Base-by-base conservation (phyloP, 1,140 invertebrate genomes). In the Neodiprion lecontei region DNA sequence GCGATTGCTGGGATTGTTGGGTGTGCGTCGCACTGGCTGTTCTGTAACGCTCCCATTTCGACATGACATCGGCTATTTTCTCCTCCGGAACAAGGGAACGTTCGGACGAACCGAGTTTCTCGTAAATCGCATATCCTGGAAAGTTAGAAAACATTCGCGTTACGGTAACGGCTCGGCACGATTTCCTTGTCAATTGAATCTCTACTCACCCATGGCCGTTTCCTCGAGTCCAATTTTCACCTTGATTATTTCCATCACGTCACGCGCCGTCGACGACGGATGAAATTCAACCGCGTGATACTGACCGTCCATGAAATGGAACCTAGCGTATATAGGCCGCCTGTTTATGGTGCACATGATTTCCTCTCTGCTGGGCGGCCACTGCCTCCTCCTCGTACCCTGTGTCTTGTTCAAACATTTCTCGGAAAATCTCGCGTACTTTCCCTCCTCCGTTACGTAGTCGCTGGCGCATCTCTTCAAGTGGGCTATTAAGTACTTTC, bases 201-300 rank as follows among this genome's bases (percentile, higher is more conserved):
- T 71, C 67, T 67, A 82, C 80, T 77, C 86, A 91, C 91, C 93
- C 89, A 93, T 94, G 12, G 96, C 95, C 78, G 92, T 91, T 71
- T 95, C 93, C 76, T 93, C 92, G 11, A 99, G 91, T 9, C 97
- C 97, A 81, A 99, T 97, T 89, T 98, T 98, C 53, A 93, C 92
- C 77, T 96, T 93, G n/a, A 99, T 94, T 78, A 96, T 93, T 83
- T 95, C 93, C 80, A 98, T 93, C 1, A 98, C 93, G 81, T 98
- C 96, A 78, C 92, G 92, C n/a, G 97, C 95, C 1, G 96, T 97
- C 12, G 97, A 95, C 40, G 96, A 97, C 0, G 97, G 96, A 87
- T 98, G 96, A 89, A 98, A 98, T 87, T 98, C 96, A 3, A 98
- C 93, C 0, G 96, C 95, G 83, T 98, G 96, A 84, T 97, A 97